Conservation (phyloP, 2,797 vertebrate genomes). For the Salarias fasciatus region DNA sequence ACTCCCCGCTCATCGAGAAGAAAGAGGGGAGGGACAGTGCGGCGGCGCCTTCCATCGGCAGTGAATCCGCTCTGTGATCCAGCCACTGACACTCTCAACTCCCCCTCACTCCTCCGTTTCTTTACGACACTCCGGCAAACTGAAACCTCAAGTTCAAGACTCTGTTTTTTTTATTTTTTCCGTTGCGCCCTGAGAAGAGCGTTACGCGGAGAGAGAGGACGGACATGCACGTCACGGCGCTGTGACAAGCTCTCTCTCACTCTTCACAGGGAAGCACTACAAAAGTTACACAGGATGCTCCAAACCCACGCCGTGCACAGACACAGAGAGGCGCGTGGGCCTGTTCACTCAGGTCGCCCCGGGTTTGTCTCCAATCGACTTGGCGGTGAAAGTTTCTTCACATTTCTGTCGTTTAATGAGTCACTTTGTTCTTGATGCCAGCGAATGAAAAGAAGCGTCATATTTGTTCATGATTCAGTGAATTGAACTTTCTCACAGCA, state of each 20-base stretch:
- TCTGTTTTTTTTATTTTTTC: neutral
- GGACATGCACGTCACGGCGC: constrained; percentile 19
- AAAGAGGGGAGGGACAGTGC: neutral
- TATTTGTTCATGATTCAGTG: no score
- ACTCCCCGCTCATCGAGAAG: constrained; percentile 81
- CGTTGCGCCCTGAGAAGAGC: neutral
- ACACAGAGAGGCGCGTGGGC: no score
- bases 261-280: neutral
- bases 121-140: constrained; percentile 30
- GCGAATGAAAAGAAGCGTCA: no score
- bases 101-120: neutral
- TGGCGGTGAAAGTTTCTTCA: constrained; percentile 29
- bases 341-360: neutral
- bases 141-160: constrained; percentile 3
- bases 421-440: no score
- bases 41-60: constrained; percentile 42
- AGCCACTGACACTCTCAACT: neutral
- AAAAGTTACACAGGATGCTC: neutral
- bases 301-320: neutral
- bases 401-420: no score
- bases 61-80: constrained; percentile 85
- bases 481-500: no score
- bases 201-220: constrained; percentile 17
- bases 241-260: constrained; percentile 4
- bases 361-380: constrained; percentile 20